phyloP scores from a whole-genome alignment of 2,113 vertebrate genomes.

The Callipepla californica region DNA sequence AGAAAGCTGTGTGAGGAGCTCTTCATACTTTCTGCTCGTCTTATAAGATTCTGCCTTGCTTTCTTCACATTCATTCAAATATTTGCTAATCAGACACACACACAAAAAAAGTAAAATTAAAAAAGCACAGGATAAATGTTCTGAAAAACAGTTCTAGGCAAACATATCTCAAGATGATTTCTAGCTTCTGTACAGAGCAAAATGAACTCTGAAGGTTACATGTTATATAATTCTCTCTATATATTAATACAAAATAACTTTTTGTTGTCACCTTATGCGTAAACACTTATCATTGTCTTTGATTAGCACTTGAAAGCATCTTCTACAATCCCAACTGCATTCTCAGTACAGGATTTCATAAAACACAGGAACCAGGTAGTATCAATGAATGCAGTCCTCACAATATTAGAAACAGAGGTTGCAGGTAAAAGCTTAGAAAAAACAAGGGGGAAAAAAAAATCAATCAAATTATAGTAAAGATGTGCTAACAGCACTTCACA shows the following conservation, averaged over 20 bases:
- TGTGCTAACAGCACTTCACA: background rate
- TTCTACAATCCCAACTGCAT: background rate
- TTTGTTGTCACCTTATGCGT: background rate
- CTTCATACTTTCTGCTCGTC: constrained; percentile 66
- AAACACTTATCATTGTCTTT: background rate
- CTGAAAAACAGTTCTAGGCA: background rate
- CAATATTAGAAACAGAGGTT: background rate
- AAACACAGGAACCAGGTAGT: background rate
- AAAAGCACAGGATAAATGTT: background rate
- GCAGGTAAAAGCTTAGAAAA: background rate
- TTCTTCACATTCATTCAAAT: constrained; percentile 74
- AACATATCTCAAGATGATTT: background rate
- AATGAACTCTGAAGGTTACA: background rate
- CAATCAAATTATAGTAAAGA: background rate
- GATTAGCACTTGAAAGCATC: background rate
- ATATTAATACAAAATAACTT: background rate
- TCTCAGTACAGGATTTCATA: background rate
- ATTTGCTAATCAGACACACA: constrained; percentile 67
- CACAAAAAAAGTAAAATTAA: background rate
- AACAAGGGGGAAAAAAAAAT: background rate
- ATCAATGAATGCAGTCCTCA: background rate
- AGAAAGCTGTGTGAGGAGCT: constrained; percentile 76
- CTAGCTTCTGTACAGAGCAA: background rate
- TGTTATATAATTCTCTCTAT: background rate
- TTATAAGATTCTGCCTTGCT: constrained; percentile 65